Base-by-base conservation (phyloP, 2,113 vertebrate genomes). In the Hipposideros armiger region DNA sequence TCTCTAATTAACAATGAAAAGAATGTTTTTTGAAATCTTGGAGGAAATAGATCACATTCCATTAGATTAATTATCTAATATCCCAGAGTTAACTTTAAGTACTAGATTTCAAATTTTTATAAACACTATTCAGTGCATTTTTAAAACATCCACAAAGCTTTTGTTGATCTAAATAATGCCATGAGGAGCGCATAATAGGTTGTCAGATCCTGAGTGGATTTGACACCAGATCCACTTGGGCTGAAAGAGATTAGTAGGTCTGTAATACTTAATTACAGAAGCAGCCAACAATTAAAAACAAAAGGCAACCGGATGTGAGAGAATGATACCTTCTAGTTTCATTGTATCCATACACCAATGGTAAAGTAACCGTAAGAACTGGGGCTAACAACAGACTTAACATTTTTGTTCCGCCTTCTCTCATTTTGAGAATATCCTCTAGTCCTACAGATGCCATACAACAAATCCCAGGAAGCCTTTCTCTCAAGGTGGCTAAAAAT, bases 11-110 rank as follows among this genome's bases (percentile, higher is more conserved):
- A 80, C 80, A 93, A 78, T 88, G 58, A 81, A 52, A 95, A 64
- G 54, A 69, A 80, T 47, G 24, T 32, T 88, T 11, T 97, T 66
- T 81, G 70, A 95, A 81, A 81, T 89, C 87, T 92, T 91, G 32
- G 67, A 97, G 82, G 83, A 89, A 62, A 83, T 0, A 83, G 82
- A 83, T 91, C 67, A 67, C 58, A 87, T 58, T 28, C 74, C 90
- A 81, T 84, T 80, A 80, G 87, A 93, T 97, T 83, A 94, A 91
- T 42, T n/a, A 94, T 72, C 83, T 56, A 93, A 80, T 85, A 84
- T 69, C 24, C 74, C 26, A 28, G 13, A 50, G 45, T 67, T 93
- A 58, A 97, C 83, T 91, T 81, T 52, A 72, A 95, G 45, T 40
- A 67, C n/a, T 74, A 26, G 82, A 56, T 81, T 90, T n/a, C 7